Percentiles rank a stretch among this genome's conserved stretches.
Conservation (phyloP, 2,113 vertebrate species). For the Siniperca chuatsi region DNA sequence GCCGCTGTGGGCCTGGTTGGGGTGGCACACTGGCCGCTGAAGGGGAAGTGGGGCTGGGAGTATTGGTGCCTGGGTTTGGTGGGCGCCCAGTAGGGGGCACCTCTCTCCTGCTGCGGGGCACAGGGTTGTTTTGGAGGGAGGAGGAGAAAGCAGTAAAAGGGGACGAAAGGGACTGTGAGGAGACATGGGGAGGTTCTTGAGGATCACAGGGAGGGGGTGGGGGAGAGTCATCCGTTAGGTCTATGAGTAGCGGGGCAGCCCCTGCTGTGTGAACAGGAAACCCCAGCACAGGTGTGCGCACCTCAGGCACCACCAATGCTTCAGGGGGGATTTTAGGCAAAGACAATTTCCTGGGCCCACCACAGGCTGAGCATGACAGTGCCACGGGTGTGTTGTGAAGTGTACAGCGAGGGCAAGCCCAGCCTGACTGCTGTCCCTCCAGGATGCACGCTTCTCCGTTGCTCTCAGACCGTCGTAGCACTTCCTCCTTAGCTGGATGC, state of each 20-base stretch:
- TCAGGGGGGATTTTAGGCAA: slow-evolving; percentile 97
- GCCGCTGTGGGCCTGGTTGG: slow-evolving; percentile 71
- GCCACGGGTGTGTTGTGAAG: slow-evolving; percentile 93
- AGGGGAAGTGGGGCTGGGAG: slow-evolving; percentile 82
- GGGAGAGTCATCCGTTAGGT: slow-evolving; percentile 83
- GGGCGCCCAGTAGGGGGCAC: slow-evolving; percentile 88
- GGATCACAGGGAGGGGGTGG: slow-evolving; percentile 80
- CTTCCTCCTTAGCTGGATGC: slow-evolving; percentile 79
- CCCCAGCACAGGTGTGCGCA: slow-evolving; percentile 88
- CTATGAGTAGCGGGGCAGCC: slow-evolving; percentile 79
- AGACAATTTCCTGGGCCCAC: slow-evolving; percentile 94
- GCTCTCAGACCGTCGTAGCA: slow-evolving; percentile 71
- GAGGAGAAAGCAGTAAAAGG: slow-evolving; percentile 89
- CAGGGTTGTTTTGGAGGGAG: slow-evolving; percentile 93
- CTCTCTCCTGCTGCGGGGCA: slow-evolving; percentile 94
- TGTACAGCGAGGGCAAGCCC: slow-evolving; percentile 96
- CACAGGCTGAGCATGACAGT: slow-evolving; percentile 95
- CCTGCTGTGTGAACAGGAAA: slow-evolving; percentile 85
- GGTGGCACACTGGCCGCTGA: slow-evolving; percentile 67
- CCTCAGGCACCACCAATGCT: slow-evolving; percentile 95
- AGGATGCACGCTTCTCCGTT: slow-evolving; percentile 73
- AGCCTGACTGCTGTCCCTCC: slow-evolving; percentile 79
- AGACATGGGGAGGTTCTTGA: slow-evolving; percentile 74
- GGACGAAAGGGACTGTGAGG: slow-evolving; percentile 72
- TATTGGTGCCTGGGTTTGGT: slow-evolving; percentile 74